Percentiles rank a stretch among this genome's conserved stretches.
Conservation (phyloP, 1,140 invertebrate species). For the Drosophila pectinifera region DNA sequence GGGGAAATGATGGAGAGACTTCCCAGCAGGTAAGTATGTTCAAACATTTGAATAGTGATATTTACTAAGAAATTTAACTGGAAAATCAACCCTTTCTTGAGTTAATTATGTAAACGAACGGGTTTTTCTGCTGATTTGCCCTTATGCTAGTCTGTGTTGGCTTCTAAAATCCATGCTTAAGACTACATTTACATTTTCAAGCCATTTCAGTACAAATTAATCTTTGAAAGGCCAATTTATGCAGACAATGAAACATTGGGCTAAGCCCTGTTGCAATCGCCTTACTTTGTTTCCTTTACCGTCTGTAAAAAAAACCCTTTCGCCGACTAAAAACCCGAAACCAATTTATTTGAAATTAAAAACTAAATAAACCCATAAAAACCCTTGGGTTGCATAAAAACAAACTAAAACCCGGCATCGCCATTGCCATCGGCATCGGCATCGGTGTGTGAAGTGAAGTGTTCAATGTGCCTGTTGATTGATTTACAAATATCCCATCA, state of each 20-base stretch:
- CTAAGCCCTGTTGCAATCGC: neutral
- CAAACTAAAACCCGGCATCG: too few species aligned
- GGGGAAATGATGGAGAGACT: neutral
- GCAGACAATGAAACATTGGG: neutral
- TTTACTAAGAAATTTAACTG: neutral
- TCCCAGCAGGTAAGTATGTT: neutral
- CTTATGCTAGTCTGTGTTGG: too few species aligned
- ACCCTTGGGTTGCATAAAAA: neutral
- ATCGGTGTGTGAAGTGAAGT: slow-evolving; percentile 15
- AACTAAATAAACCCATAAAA: slow-evolving; percentile 23
- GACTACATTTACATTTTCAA: neutral
- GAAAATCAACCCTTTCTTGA: too few species aligned
- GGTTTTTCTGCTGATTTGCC: neutral
- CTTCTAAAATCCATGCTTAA: neutral
- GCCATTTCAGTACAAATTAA: slow-evolving; percentile 3
- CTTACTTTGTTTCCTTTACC: slow-evolving; percentile 4
- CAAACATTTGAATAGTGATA: neutral
- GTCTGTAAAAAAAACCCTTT: neutral
- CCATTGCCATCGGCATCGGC: neutral
- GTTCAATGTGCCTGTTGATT: slow-evolving; percentile 45
- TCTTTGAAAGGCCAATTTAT: slow-evolving; percentile 10
- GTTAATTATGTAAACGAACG: too few species aligned
- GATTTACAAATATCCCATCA: slow-evolving; percentile 43
- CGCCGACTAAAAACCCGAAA: neutral
- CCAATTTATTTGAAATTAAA: slow-evolving; percentile 35